Percentiles rank a stretch among this genome's conserved stretches.
Evolutionary conservation across 2,888 invertebrate genomes (phyloP).

Genomic region (Hedychridium roseum): DNA sequence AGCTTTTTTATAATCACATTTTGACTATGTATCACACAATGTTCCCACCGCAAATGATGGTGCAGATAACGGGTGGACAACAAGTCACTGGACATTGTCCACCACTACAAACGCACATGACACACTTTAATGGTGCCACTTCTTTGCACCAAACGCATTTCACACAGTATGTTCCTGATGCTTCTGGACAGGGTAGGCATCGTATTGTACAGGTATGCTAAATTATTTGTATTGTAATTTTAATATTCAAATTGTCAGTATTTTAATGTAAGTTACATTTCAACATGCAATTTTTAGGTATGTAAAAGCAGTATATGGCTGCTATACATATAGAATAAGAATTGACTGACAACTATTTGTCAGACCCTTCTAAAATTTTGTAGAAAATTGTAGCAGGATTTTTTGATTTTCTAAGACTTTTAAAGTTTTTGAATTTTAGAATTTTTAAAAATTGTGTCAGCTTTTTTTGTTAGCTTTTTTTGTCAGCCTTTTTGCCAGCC

Average conservation of each 20-base stretch:
- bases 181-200: slow-evolving; percentile 47
- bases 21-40: slow-evolving; percentile 59
- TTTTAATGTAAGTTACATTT: too few relatives aligned
- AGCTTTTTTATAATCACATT: slow-evolving; percentile 21
- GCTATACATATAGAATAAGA: too few relatives aligned
- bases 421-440: too few relatives aligned
- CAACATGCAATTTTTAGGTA: too few relatives aligned
- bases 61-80: slow-evolving; percentile 55
- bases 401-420: too few relatives aligned
- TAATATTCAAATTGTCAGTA: not conserved
- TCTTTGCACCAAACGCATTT: slow-evolving; percentile 47
- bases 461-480: too few relatives aligned
- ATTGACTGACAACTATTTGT: too few relatives aligned
- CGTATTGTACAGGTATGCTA: slow-evolving; percentile 52
- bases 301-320: too few relatives aligned
- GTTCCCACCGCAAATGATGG: slow-evolving; percentile 56
- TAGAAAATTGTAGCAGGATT: too few relatives aligned
- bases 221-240: not conserved
- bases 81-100: slow-evolving; percentile 52
- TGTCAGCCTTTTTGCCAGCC: too few relatives aligned
- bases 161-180: slow-evolving; percentile 42
- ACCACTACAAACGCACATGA: slow-evolving; percentile 41
- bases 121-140: slow-evolving; percentile 44
- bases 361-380: too few relatives aligned
- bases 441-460: too few relatives aligned